Evolutionary conservation across 1,140 invertebrate species (phyloP), one percentile per base, ranked within the genome.

Genomic region (Amphibalanus amphitrite): DNA sequence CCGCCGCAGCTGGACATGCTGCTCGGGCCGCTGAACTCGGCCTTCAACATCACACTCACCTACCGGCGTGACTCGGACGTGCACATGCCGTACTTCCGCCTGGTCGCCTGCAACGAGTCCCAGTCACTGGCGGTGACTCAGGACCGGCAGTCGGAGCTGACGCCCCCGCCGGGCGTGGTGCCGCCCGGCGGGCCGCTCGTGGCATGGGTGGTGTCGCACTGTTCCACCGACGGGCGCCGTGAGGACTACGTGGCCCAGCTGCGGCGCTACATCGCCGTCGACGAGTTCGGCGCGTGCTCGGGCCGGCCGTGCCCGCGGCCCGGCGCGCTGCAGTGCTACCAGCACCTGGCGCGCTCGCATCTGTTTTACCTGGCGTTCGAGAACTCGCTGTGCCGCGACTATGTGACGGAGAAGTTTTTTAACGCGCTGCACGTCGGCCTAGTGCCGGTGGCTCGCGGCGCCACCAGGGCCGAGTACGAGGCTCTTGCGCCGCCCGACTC

Each of bases 401-500:
- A 82, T 72, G 75, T 80, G 4, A 82, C 81, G 0, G 81, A 81
- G 73, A 81, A 81, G 72, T 77, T 80, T 30, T 80, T 77, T 69
- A 69, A 38, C 17, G 38, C 38, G 38, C 38, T 38, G 38, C 38
- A 38, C 6, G 38, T 38, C 38, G 38, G 38, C 38, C 38, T 38
- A 6, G 38, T 97, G 68, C 93, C 93, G 0, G 91, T 96, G 69
- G 95, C 96, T 20, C 96, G 97, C 92, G 95, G 95, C 1, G 94
- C 92, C 0, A 85, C 89, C 33, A 88, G 88, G 0, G 87, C 89
- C 33, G 93, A 97, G 77, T 98, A 98, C 80, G 87, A 87, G 70
- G 85, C 87, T 59, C 87, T 85, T 72, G 90, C 94, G 3, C 95
- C 95, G 0, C 86, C 90, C 75, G 86, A 92, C 75, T 94, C 92